Evolutionary conservation across 2,797 vertebrate genomes (phyloP).

Genomic region (Forpus xanthops): DNA sequence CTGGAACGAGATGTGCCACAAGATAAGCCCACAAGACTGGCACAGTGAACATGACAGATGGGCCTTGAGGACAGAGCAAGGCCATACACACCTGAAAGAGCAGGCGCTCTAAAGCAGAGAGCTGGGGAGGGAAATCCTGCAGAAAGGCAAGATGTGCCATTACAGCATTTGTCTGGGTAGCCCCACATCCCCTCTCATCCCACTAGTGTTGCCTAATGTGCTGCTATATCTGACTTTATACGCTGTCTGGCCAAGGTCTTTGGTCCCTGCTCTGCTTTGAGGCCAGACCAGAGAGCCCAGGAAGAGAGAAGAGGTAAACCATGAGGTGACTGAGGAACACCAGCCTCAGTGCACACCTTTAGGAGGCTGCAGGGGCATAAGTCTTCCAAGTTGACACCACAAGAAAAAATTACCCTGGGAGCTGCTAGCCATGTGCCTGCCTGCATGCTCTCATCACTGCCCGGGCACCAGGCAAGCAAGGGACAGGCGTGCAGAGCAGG

Average conservation of each 20-base stretch:
- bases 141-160: constrained; percentile 52
- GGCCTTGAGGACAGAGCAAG: neutral
- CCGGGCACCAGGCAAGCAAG: neutral
- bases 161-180: neutral
- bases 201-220: neutral
- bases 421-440: neutral
- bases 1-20: neutral
- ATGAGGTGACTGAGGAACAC: neutral
- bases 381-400: accelerated
- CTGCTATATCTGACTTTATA: neutral
- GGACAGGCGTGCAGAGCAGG: neutral
- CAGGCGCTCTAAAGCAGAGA: constrained; percentile 74
- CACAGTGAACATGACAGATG: neutral
- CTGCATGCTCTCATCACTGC: neutral
- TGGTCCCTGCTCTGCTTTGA: neutral
- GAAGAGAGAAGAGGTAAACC: neutral
- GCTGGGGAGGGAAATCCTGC: constrained; percentile 79
- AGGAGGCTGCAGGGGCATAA: neutral
- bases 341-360: neutral
- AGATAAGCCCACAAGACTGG: neutral
- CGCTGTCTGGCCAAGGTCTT: neutral
- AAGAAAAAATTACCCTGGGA: neutral
- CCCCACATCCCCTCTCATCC: neutral
- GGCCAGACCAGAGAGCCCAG: neutral
- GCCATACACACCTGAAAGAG: constrained; percentile 79